Conservation (phyloP, 1,140 invertebrate species). For the Scylla paramamosain region DNA sequence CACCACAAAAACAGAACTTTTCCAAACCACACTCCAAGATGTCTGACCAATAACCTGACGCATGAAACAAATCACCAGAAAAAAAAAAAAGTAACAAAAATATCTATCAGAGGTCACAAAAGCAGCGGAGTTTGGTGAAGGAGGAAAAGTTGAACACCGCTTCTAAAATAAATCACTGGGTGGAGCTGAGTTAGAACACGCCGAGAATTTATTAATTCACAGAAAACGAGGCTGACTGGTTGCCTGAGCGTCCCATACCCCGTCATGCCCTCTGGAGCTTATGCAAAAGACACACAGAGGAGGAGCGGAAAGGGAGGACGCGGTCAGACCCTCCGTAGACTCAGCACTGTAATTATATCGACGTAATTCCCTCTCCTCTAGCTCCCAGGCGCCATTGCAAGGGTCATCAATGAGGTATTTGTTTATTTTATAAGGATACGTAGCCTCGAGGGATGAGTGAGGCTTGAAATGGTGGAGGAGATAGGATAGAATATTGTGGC, state of each 20-base stretch:
- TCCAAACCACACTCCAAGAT: too few species aligned
- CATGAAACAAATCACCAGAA: too few species aligned
- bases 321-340: not conserved
- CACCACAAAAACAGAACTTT: too few species aligned
- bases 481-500: not conserved
- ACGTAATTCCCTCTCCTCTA: not conserved
- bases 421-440: not conserved
- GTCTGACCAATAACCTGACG: too few species aligned
- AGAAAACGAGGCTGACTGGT: not conserved
- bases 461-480: not conserved
- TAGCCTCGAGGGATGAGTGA: not conserved
- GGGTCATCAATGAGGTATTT: constrained; percentile 8
- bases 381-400: not conserved
- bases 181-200: too few species aligned
- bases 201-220: not conserved
- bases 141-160: too few species aligned
- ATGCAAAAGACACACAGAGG: not conserved
- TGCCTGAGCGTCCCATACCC: not conserved
- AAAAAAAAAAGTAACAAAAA: too few species aligned
- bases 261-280: not conserved
- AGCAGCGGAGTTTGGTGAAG: too few species aligned
- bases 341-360: not conserved
- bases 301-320: not conserved
- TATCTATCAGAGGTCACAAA: too few species aligned
- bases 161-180: too few species aligned